Conservation (phyloP, 2,113 vertebrate genomes). For the Peucedramus taeniatus region DNA sequence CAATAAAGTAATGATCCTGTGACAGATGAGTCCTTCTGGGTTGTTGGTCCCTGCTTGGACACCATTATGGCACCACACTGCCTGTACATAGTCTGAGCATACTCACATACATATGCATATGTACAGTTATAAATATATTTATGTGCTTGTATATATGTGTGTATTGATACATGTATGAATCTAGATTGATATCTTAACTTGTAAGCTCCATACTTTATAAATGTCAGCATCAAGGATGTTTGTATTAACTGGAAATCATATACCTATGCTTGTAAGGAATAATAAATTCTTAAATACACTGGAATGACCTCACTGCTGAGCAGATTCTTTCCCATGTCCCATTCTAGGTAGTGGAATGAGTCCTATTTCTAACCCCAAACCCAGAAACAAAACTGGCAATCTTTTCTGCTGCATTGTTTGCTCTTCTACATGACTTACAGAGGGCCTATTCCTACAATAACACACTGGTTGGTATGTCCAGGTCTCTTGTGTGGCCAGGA, state of each 20-base stretch:
- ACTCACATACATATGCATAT: neutral
- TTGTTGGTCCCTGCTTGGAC: neutral
- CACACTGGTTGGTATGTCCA: rapidly evolving
- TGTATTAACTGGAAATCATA: neutral
- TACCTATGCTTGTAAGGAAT: neutral
- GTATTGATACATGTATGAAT: neutral
- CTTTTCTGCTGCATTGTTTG: neutral
- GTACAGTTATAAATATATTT: neutral
- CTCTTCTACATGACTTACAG: neutral
- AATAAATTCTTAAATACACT: neutral
- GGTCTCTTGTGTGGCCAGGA: neutral
- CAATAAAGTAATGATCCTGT: neutral
- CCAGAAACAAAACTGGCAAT: neutral
- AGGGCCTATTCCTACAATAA: neutral
- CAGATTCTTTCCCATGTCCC: neutral
- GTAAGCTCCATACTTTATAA: neutral
- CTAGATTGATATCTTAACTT: neutral
- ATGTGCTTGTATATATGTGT: neutral
- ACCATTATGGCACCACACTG: neutral
- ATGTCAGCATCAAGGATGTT: neutral
- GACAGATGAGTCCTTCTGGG: neutral
- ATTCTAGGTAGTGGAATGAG: neutral
- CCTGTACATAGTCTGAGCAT: neutral
- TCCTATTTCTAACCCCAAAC: neutral
- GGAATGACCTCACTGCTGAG: neutral